Conservation (phyloP, 2,888 invertebrate genomes). For the Actias luna region DNA sequence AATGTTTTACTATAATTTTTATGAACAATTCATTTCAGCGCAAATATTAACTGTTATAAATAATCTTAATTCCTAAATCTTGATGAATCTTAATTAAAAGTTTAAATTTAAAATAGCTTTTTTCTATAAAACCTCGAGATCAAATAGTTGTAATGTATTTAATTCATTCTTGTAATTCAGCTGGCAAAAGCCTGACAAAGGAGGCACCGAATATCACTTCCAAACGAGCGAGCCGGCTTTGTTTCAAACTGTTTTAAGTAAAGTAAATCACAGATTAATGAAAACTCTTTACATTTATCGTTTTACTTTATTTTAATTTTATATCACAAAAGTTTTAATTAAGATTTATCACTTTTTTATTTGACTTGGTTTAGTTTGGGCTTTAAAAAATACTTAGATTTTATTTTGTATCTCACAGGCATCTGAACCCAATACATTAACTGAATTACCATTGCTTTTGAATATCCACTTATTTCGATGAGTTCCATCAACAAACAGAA, state of each 20-base stretch:
- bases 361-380: neutral
- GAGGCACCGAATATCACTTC: slow-evolving; percentile 29
- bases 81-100: too few relatives aligned
- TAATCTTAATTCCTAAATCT: too few relatives aligned
- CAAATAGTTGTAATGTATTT: slow-evolving; percentile 22
- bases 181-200: slow-evolving; percentile 30
- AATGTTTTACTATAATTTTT: too few relatives aligned
- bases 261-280: slow-evolving; percentile 16
- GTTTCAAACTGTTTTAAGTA: slow-evolving; percentile 24
- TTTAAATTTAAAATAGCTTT: too few relatives aligned
- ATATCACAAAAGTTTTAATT: slow-evolving; percentile 15
- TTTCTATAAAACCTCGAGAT: neutral
- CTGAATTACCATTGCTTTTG: slow-evolving; percentile 46
- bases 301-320: neutral
- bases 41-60: too few relatives aligned
- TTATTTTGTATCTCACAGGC: slow-evolving; percentile 10
- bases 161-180: slow-evolving; percentile 25
- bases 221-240: slow-evolving; percentile 27
- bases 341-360: neutral
- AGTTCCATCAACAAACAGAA: slow-evolving; percentile 56
- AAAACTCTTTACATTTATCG: neutral
- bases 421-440: slow-evolving; percentile 40
- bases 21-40: too few relatives aligned
- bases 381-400: neutral
- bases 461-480: slow-evolving; percentile 36